phyloP scores from a whole-genome alignment of 2,888 invertebrate species.

The Brachylomia viminalis region DNA sequence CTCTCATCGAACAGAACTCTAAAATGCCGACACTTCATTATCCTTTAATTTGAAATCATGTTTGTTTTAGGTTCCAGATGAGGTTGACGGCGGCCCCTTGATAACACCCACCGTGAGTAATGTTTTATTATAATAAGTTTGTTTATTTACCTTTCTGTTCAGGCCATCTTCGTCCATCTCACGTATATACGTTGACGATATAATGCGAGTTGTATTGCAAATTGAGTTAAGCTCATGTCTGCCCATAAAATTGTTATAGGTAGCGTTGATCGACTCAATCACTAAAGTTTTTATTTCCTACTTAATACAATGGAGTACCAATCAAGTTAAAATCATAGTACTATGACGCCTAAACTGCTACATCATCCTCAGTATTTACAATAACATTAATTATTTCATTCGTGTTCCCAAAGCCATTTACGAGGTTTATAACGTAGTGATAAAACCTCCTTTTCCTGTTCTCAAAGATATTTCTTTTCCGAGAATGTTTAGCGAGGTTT shows the following conservation, averaged over 20 bases:
- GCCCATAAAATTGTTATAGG: background rate
- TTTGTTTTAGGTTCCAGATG: constrained; percentile 70
- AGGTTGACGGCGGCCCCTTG: constrained; percentile 44
- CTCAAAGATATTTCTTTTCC: constrained; percentile 53
- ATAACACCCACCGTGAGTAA: constrained; percentile 60
- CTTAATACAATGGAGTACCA: background rate
- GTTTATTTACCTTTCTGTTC: constrained; percentile 34
- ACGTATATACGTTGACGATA: background rate
- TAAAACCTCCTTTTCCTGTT: constrained; percentile 63
- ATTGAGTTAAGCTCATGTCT: constrained; percentile 7
- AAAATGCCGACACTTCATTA: constrained; percentile 51
- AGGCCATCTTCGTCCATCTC: constrained; percentile 2
- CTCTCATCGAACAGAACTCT: constrained; percentile 27
- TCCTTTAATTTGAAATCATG: constrained; percentile 57
- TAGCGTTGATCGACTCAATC: background rate
- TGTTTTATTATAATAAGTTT: constrained; percentile 35
- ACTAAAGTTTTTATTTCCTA: constrained; percentile 29
- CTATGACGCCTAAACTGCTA: constrained; percentile 8
- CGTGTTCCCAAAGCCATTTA: constrained; percentile 21
- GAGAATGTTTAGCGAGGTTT: constrained; percentile 54
- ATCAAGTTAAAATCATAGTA: constrained; percentile 16
- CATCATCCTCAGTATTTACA: constrained; percentile 19
- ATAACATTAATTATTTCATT: constrained; percentile 38
- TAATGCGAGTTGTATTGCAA: constrained; percentile 4
- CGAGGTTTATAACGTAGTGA: constrained; percentile 17